Conservation (phyloP, 2,888 invertebrate genomes). For the Siphlonurus alternatus region DNA sequence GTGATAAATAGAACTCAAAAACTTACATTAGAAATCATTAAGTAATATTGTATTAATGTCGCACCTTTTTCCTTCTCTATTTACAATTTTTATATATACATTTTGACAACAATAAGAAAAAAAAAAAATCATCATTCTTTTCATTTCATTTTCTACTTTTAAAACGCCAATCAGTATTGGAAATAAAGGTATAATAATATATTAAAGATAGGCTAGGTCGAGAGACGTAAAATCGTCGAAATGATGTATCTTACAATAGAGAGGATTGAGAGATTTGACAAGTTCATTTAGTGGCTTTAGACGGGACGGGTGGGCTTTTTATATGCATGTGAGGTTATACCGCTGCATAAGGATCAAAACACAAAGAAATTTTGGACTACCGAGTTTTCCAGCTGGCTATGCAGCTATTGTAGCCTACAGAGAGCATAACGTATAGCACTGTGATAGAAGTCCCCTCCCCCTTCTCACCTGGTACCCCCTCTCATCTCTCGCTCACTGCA, state of each 20-base stretch:
- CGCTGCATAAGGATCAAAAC: not conserved
- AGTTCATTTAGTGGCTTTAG: not conserved
- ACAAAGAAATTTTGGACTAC: too few species aligned
- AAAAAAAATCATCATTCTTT: not conserved
- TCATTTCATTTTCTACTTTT: not conserved
- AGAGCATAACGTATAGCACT: too few species aligned
- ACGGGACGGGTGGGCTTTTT: not conserved
- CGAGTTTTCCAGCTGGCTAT: not conserved
- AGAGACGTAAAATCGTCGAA: not conserved
- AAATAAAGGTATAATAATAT: too few species aligned
- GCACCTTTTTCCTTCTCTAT: not conserved
- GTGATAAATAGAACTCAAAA: not conserved
- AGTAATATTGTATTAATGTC: not conserved
- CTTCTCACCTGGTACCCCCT: too few species aligned
- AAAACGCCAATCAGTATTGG: not conserved
- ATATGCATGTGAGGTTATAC: too few species aligned
- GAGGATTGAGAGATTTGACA: not conserved
- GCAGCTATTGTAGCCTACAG: not conserved
- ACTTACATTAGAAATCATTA: not conserved
- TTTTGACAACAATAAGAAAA: not conserved
- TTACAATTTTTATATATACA: not conserved
- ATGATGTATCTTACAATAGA: not conserved
- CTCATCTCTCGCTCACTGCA: too few species aligned
- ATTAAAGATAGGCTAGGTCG: not conserved
- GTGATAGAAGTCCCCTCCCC: too few species aligned